Base-by-base conservation (phyloP, 2,797 vertebrate species). In the Schizothorax lantsangensis region DNA sequence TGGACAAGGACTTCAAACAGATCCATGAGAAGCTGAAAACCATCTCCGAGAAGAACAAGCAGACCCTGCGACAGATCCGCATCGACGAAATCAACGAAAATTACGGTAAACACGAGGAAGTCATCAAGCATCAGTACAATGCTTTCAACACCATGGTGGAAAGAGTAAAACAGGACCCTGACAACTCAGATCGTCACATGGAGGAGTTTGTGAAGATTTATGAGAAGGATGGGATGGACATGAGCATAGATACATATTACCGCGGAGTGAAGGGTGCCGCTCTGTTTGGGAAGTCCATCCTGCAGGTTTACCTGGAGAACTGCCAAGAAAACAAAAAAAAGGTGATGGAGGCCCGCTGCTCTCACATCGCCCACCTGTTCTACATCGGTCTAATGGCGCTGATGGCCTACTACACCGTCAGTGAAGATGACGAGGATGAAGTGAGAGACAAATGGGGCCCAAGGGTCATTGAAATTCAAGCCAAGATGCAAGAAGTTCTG, bases 301-400 rank as follows among this genome's bases (percentile, higher is more conserved):
- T 96, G 73, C 91, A 89, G n/a, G 95, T 95, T 26, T 96, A 96
- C 89, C 71, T 95, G 79, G 94, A 96, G 2, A 87, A 90, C 92
- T 96, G 94, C 8, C 40, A 93, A 0, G 88, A 83, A 0, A 59
- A 95, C 90, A 91, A 82, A 0, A 91, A 82, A 0, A 88, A 91
- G 77, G 93, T 94, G 81, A 96, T 96, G 96, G 94, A 96, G 89
- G 91, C 79, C 59, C 92, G 83, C 83, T 96, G 96, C 79, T 95
- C 93, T 7, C 94, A 96, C 88, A 88, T 96, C 12, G 71, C 91
- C 3, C 94, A 96, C 87, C 93, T 96, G 68, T 96, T 96, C 91
- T 93, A 96, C 72, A 95, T 96, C 54, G 96, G 96, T 40, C 95
- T 96, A 72, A 95, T 96, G 0, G 84, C 95, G 14, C 91, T 95